Evolutionary conservation across 2,113 vertebrate genomes (phyloP), one percentile per base, ranked within the genome.

Genomic region (Sander lucioperca): DNA sequence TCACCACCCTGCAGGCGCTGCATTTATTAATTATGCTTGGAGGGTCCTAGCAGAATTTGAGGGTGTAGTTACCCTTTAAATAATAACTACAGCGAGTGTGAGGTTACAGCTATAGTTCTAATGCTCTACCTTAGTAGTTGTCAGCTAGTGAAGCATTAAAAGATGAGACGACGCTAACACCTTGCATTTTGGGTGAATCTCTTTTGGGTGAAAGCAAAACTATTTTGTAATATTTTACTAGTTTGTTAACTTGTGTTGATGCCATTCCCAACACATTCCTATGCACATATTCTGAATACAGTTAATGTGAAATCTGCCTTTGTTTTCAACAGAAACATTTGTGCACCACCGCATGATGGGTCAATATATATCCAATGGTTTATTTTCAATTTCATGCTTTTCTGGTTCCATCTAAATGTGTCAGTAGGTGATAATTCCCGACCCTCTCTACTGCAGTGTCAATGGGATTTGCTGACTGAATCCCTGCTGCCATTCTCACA

Each of bases 301-400:
- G n/a, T 21, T 61, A 64, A 69, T 25, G 4, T 21, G 15, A 70
- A 79, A 88, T 77, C 8, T 11, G 69, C 18, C 58, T 68, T 25
- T 9, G 48, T 72, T 74, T 59, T 65, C 23, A 68, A 54, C 0
- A 63, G 53, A 75, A 83, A 82, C 23, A 18, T 47, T 77, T 30
- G 69, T 65, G 70, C 51, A 48, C 57, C 53, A 84, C 77, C 76
- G 36, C 71, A 68, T 77, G 75, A 74, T 70, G 57, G 87, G 88
- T 43, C 39, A 83, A 91, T 71, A 72, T 80, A 93, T 73, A 89
- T 82, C 85, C 72, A 80, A 86, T 74, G 79, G 88, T 93, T 94
- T 91, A 91, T 91, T 94, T 93, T 90, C 86, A 93, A 93, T 95
- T 91, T 93, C 87, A 93, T 90, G 93, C 88, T 83, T 92, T 93